A percentile compares a stretch with the other conserved stretches of the same genome.
phyloP scores from a whole-genome alignment of 2,888 invertebrate species.

The Leptogaster cylindrica region DNA sequence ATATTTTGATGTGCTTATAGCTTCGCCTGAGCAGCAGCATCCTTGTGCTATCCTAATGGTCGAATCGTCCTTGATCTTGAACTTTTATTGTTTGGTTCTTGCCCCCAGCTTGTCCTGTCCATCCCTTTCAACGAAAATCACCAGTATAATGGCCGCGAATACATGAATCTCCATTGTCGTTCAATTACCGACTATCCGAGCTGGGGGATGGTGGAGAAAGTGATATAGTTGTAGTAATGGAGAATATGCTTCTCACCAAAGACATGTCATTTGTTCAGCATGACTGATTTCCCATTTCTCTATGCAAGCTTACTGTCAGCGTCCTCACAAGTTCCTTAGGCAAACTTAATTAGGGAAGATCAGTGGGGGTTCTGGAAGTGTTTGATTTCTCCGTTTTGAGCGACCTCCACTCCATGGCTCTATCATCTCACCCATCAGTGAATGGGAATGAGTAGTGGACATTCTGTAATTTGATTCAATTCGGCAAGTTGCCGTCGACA shows the following conservation, averaged over 20 bases:
- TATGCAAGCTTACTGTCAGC: neutral
- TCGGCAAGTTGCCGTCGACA: neutral
- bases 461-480: neutral
- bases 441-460: neutral
- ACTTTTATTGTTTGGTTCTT: conserved; percentile 6
- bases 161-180: neutral
- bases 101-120: neutral
- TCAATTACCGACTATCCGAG: neutral
- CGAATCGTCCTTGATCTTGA: conserved; percentile 34
- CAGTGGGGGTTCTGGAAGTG: neutral
- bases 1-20: neutral
- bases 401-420: neutral
- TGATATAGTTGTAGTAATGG: too few species aligned
- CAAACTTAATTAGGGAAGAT: conserved; percentile 17
- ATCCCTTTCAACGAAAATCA: neutral
- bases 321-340: neutral
- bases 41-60: neutral
- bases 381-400: neutral
- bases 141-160: neutral
- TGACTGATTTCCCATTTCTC: neutral
- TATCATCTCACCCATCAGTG: neutral
- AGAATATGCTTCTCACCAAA: conserved; percentile 9
- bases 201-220: neutral
- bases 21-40: neutral
- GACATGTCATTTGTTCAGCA: conserved; percentile 20